Evolutionary conservation across 2,113 vertebrate species (phyloP), one percentile per base, ranked within the genome.

Genomic region (Ellobius talpinus): DNA sequence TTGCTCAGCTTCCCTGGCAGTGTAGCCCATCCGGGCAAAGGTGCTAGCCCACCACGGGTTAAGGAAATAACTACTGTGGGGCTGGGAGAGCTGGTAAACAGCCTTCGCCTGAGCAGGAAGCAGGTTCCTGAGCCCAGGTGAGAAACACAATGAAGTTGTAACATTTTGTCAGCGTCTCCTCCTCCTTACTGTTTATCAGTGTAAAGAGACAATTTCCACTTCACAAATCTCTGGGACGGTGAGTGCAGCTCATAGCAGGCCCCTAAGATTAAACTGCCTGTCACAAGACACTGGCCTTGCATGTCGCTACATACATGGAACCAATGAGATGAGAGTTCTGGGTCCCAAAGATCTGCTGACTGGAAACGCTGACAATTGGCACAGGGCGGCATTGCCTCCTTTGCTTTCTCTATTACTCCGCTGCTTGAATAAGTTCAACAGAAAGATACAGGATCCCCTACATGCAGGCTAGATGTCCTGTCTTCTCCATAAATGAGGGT

Each of bases 221-320:
- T 98, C n/a, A 68, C 93, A 88, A 23, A 77, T 97, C 85, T 98
- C 97, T 82, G 72, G 89, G 82, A 90, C 4, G 8, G 77, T 24
- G 45, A 93, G 76, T 77, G 63, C 89, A 87, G 87, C 91, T 98
- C 93, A 97, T 95, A 98, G 96, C 93, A 98, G 97, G 93, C 96
- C 98, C 97, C 97, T 97, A 85, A 98, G 96, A 98, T 98, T 98
- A 98, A 98, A 98, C 97, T 97, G 95, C 96, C 97, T 66, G 97
- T 98, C 98, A 98, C 3, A 1, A 93, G 97, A 94, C 70, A 0
- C 73, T 97, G 90, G 94, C 95, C 95, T 97, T 97, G 94, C 13
- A 4, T 36, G n/a, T 90, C 87, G 73, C 97, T 96, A 52, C 90
- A 82, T 42, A 88, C 94, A 42, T 63, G 90, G 85, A 96, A 89